phyloP scores from a whole-genome alignment of 2,888 invertebrate species.

The Ceriagrion tenellum region DNA sequence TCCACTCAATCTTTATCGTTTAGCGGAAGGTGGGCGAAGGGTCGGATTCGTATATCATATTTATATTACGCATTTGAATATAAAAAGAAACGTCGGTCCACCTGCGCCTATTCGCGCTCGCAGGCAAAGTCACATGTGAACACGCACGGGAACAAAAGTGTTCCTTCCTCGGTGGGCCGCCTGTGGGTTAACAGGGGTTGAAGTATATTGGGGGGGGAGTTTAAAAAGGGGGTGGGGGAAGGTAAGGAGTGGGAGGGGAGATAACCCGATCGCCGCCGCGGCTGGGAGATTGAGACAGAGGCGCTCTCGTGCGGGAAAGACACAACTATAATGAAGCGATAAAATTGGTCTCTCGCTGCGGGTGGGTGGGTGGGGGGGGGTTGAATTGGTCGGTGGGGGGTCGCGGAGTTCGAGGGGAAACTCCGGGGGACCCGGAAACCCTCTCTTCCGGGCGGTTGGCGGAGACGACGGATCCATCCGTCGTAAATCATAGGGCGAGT shows the following conservation, averaged over 20 bases:
- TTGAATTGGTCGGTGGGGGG: not conserved
- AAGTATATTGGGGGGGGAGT: not conserved
- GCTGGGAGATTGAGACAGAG: not conserved
- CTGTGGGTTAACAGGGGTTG: not conserved
- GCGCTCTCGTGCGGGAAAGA: not conserved
- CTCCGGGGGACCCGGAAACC: constrained; percentile 16
- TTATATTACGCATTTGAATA: not conserved
- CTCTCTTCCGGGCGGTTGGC: constrained; percentile 38
- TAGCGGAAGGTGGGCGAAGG: not conserved
- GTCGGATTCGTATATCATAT: not conserved
- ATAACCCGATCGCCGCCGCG: not conserved
- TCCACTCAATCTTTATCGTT: not conserved
- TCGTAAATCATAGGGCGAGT: constrained; percentile 60
- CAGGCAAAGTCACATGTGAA: not conserved
- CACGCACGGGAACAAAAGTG: not conserved
- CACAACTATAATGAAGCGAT: constrained; percentile 4
- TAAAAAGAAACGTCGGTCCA: not conserved
- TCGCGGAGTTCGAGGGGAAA: not conserved
- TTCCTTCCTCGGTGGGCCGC: not conserved
- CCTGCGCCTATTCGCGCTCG: not conserved
- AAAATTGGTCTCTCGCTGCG: not conserved
- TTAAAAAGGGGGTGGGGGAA: too few relatives aligned
- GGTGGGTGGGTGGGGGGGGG: not conserved
- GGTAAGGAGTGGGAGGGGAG: not conserved
- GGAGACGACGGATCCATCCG: constrained; percentile 20